phyloP scores from a whole-genome alignment of 2,113 vertebrate genomes.

The Aptenodytes patagonicus region DNA sequence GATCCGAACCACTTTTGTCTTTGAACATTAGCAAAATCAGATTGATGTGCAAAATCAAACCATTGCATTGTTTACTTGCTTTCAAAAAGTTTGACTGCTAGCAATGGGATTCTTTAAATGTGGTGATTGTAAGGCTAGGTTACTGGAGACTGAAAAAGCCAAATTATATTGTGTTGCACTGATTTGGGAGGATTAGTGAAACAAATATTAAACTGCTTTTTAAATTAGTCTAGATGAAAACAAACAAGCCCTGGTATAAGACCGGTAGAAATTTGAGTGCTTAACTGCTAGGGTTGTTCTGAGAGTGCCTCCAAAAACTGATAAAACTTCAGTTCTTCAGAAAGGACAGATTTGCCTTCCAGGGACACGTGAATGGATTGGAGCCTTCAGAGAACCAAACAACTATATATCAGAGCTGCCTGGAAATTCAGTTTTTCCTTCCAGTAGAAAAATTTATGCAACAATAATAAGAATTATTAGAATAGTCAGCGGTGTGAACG shows the following conservation, averaged over 20 bases:
- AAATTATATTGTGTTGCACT: not conserved
- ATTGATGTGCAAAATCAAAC: not conserved
- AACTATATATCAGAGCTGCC: not conserved
- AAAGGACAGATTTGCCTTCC: not conserved
- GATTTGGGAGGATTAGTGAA: not conserved
- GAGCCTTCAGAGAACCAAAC: not conserved
- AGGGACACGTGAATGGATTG: not conserved
- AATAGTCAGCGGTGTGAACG: not conserved
- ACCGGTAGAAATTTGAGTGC: not conserved
- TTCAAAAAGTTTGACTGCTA: not conserved
- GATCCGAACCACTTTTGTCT: not conserved
- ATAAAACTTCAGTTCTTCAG: not conserved
- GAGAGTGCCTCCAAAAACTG: not conserved
- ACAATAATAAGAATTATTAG: not conserved
- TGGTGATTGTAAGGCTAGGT: not conserved
- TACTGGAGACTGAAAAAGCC: not conserved
- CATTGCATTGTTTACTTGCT: not conserved
- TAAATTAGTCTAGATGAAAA: not conserved
- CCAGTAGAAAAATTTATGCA: not conserved
- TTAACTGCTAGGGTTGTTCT: not conserved
- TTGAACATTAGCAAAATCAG: not conserved
- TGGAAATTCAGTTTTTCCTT: not conserved
- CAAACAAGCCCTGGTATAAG: not conserved
- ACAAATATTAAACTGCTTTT: not conserved
- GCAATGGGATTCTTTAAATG: not conserved